Percentiles rank a stretch among this genome's conserved stretches.
Evolutionary conservation across 2,888 invertebrate genomes (phyloP).

Genomic region (Tinea pellionella): DNA sequence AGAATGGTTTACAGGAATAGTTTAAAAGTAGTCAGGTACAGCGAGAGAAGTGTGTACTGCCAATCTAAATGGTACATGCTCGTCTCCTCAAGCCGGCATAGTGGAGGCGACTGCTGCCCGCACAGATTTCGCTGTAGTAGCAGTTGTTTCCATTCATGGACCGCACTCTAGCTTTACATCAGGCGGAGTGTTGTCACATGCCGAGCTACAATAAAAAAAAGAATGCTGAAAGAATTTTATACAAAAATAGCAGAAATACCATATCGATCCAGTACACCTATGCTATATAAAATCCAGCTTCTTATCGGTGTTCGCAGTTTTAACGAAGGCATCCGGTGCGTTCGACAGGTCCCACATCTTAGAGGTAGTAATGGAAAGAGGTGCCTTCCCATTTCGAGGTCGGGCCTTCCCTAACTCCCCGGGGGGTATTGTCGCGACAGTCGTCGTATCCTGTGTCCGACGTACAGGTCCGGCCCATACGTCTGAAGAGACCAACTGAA

Average conservation of each 20-base stretch:
- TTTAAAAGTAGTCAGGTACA: no score
- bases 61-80: no score
- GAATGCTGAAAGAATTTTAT: background rate
- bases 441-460: conserved; percentile 36
- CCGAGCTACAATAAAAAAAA: no score
- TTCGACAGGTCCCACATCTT: conserved; percentile 34
- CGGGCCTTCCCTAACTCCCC: conserved; percentile 16
- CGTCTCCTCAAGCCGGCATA: no score
- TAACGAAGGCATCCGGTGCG: conserved; percentile 48
- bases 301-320: conserved; percentile 11
- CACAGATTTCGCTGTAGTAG: no score
- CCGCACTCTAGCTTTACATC: no score
- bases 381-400: conserved; percentile 10
- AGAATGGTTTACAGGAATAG: no score
- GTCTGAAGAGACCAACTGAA: conserved; percentile 33
- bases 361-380: conserved; percentile 15
- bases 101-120: no score
- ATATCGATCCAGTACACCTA: conserved; percentile 2
- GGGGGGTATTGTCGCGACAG: conserved; percentile 17
- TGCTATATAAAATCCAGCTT: conserved; percentile 5
- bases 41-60: no score
- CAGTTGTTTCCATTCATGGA: no score
- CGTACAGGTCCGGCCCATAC: conserved; percentile 39
- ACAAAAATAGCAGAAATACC: background rate
- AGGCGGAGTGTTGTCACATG: no score